Evolutionary conservation across 64 coral and sea anemone species (phyloP).

Genomic region (Montipora capricornis): DNA sequence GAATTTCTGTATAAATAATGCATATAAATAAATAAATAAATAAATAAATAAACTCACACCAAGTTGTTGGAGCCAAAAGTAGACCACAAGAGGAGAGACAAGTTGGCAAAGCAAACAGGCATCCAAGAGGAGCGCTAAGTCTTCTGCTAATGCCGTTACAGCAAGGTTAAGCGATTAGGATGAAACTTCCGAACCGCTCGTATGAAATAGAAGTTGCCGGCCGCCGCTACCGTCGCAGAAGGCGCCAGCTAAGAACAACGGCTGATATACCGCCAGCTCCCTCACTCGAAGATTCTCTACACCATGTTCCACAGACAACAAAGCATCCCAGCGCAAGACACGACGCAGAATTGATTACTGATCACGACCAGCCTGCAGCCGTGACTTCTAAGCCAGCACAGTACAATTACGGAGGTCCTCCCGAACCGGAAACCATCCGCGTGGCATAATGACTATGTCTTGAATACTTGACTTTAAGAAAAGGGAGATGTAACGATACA

Average conservation of each 20-base stretch:
- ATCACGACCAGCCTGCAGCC: background rate
- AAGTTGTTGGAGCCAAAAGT: constrained; percentile 31
- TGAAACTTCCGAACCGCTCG: background rate
- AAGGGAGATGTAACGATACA: background rate
- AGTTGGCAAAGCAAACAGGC: constrained; percentile 17
- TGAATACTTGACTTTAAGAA: background rate
- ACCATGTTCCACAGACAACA: background rate
- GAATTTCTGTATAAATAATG: no score
- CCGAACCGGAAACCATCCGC: no score
- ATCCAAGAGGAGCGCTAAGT: constrained; percentile 48
- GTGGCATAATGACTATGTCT: no score
- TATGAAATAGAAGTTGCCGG: constrained; percentile 11
- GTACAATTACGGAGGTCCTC: no score
- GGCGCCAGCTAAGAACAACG: background rate
- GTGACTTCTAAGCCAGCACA: no score
- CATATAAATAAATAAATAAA: no score
- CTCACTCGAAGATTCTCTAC: background rate
- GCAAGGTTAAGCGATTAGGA: background rate
- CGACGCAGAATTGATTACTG: background rate
- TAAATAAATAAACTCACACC: constrained; percentile 33
- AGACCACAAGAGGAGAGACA: constrained; percentile 6
- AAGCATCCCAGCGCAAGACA: background rate
- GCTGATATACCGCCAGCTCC: background rate
- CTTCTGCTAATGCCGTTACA: constrained; percentile 53
- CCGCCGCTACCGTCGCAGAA: background rate